Evolutionary conservation across 2,797 vertebrate genomes (phyloP), one percentile per base, ranked within the genome.

Genomic region (Cichlasoma orientale): DNA sequence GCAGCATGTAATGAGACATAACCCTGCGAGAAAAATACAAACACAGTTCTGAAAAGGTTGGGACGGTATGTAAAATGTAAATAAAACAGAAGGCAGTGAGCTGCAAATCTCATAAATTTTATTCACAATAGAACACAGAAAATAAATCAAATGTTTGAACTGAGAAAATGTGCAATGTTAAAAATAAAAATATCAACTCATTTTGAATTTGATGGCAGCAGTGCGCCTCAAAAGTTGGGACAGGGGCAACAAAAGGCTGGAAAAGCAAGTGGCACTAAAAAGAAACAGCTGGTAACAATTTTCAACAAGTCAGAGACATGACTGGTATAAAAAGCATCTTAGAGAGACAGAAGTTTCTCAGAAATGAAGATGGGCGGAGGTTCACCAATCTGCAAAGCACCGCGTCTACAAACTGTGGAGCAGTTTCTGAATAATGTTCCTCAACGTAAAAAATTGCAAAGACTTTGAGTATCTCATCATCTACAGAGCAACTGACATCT

Each of bases 201-300:
- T 58, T n/a, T 61, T n/a, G n/a, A 61, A 23, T 61, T 38, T 61
- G 0, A 61, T 1, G 38, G 23, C n/a, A 61, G 58, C 12, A 38
- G 38, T n/a, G 14, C 0, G 0, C 23, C n/a, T 38, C 0, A 0
- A 38, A 0, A 14, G 36, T 38, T 38, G 7, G 4, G 1, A 23
- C 7, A 23, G 36, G 23, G 38, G 14, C 58, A 61, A 61, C 2
- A 16, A 61, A 61, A 25, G 31, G 2, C 0, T 16, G 33, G 33
- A 36, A 36, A 36, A 36, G 10, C 10, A 36, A 36, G 33, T 36
- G n/a, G 21, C 23, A 0, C 0, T 38, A 1, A 61, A 33, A 61
- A 61, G n/a, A 61, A 21, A 38, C 33, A 38, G 33, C 7, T 61
- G 12, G 8, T 33, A 33, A 33, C 8, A 29, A 9, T 4, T 33